phyloP scores from a whole-genome alignment of 2,113 vertebrate species.

The Menidia beryllina region DNA sequence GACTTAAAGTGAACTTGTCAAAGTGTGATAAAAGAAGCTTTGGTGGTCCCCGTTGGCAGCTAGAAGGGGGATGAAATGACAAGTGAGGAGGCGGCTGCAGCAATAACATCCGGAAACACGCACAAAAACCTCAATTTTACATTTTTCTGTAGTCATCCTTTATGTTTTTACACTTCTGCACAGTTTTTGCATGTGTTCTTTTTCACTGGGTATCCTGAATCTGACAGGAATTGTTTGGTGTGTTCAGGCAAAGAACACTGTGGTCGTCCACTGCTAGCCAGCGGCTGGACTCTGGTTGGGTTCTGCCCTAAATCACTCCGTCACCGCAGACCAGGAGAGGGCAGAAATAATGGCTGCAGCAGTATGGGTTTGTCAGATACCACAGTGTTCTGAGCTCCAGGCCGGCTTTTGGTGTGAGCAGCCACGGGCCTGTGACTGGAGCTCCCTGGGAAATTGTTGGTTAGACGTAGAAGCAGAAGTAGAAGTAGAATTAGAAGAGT shows the following conservation, averaged over 20 bases:
- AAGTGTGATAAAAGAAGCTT: slow-evolving; percentile 40
- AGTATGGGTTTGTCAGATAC: neutral
- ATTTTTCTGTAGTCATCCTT: slow-evolving; percentile 3
- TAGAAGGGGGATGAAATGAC: neutral
- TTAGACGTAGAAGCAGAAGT: slow-evolving; percentile 10
- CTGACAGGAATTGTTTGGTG: slow-evolving; percentile 9
- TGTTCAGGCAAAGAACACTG: slow-evolving; percentile 7
- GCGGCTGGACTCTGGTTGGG: slow-evolving; percentile 41
- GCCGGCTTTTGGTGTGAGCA: slow-evolving; percentile 31
- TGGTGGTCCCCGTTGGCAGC: slow-evolving; percentile 40
- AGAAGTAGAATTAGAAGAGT: no score
- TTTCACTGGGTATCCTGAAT: slow-evolving; percentile 8
- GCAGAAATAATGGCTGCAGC: slow-evolving; percentile 3
- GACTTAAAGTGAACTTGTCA: slow-evolving; percentile 50
- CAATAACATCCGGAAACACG: neutral
- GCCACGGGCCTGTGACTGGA: slow-evolving; percentile 31
- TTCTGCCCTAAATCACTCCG: slow-evolving; percentile 11
- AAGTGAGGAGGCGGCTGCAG: neutral
- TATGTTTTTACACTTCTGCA: neutral
- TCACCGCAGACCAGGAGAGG: slow-evolving; percentile 46
- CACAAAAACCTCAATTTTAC: neutral
- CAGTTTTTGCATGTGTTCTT: neutral
- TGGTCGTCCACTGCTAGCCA: slow-evolving; percentile 23
- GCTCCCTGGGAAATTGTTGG: slow-evolving; percentile 49
- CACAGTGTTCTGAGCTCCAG: slow-evolving; percentile 7